These are phyloP conservation scores for Ceratina calcarata DNA, from an alignment of 1,140 invertebrate genomes.

Conservation along the genomic window DNA sequence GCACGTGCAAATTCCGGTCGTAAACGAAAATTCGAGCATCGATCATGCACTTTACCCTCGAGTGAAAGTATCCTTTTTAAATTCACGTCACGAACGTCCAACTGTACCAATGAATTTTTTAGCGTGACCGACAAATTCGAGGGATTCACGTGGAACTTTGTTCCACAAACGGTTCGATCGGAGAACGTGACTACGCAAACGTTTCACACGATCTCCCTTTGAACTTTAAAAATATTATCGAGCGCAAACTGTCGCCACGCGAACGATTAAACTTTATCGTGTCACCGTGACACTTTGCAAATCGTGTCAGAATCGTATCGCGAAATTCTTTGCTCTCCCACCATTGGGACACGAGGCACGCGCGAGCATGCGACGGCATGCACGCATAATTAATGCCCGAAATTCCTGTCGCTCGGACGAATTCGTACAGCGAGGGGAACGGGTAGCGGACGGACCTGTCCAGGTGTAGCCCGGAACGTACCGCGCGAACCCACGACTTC, in stretches of 20 bases:
- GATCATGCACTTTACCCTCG: neutral
- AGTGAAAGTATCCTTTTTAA: constrained; percentile 22
- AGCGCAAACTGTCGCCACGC: no score
- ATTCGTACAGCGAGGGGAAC: no score
- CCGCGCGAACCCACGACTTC: constrained; percentile 26
- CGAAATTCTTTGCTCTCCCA: constrained; percentile 55
- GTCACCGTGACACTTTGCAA: no score
- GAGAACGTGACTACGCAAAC: neutral
- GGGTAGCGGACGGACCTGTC: no score
- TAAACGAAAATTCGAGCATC: no score
- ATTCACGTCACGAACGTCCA: constrained; percentile 3
- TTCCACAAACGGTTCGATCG: neutral
- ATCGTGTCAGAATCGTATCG: neutral
- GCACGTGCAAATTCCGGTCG: neutral
- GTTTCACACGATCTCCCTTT: neutral
- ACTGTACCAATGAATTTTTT: constrained; percentile 18
- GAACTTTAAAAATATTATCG: neutral
- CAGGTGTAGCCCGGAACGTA: neutral
- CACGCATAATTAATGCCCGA: constrained; percentile 51
- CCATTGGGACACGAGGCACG: constrained; percentile 50
- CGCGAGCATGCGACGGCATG: constrained; percentile 44
- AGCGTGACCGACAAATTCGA: neutral
- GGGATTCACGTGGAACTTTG: no score
- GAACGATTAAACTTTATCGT: neutral
- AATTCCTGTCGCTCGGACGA: constrained; percentile 33